Evolutionary conservation across 2,113 vertebrate species (phyloP).

Genomic region (Oncorhynchus kisutch): DNA sequence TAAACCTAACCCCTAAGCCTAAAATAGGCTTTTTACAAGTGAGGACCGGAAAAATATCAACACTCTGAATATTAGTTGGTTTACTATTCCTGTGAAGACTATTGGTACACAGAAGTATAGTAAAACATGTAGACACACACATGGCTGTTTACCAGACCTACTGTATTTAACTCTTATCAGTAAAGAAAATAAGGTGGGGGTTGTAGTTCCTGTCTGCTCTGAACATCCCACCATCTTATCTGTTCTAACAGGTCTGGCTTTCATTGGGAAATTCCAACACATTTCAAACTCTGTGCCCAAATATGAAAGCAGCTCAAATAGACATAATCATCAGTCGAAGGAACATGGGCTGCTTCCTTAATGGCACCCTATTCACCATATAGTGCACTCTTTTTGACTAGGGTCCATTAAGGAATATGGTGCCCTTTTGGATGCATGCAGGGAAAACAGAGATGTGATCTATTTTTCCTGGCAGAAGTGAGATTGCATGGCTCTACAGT

Average conservation of each 20-base stretch:
- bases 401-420: no score
- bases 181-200: not conserved
- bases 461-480: constrained; percentile 13
- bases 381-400: no score
- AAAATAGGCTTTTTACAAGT: no score
- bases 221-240: constrained; percentile 18
- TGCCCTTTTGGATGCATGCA: no score
- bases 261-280: not conserved
- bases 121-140: not conserved
- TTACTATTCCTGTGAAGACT: no score
- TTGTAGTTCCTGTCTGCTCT: not conserved
- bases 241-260: constrained; percentile 16
- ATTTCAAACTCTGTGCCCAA: constrained; percentile 5
- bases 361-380: no score
- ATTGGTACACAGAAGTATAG: no score
- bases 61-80: no score
- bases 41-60: no score
- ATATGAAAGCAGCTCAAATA: not conserved
- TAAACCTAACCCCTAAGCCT: no score
- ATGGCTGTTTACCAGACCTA: not conserved
- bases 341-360: not conserved
- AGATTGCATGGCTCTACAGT: constrained; percentile 4
- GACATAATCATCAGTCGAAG: constrained; percentile 29
- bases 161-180: not conserved
- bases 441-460: constrained; percentile 10